Evolutionary conservation across 2,113 vertebrate genomes (phyloP).

Genomic region (Zosterops japonicus): DNA sequence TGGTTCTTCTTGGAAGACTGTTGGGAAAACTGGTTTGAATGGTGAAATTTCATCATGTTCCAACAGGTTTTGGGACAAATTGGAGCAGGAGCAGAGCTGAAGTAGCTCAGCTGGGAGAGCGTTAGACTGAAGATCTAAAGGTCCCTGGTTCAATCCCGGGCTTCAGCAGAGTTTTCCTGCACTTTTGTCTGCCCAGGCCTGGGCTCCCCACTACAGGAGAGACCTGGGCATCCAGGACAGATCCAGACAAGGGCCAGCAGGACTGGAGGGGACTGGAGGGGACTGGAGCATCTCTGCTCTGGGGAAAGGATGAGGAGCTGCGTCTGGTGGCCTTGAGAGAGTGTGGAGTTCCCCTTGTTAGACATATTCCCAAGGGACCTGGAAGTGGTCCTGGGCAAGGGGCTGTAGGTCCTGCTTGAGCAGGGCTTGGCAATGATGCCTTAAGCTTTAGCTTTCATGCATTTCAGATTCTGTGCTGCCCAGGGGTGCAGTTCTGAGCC

Average conservation of each 20-base stretch:
- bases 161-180: too few species aligned
- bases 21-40: background rate
- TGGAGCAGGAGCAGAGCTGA: fast-evolving
- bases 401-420: background rate
- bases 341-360: too few species aligned
- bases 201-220: too few species aligned
- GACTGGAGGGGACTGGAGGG: too few species aligned
- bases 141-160: too few species aligned
- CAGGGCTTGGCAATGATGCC: background rate
- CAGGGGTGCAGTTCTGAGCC: background rate
- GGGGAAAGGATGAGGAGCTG: too few species aligned
- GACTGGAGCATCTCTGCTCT: too few species aligned
- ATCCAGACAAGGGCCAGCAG: too few species aligned
- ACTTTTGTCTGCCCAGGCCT: too few species aligned
- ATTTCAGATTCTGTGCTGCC: background rate
- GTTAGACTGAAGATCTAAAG: too few species aligned
- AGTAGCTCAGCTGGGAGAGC: too few species aligned
- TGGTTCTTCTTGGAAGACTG: background rate
- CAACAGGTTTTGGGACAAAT: background rate
- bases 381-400: background rate
- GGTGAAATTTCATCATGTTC: background rate
- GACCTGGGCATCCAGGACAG: too few species aligned
- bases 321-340: background rate
- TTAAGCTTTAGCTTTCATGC: background rate
- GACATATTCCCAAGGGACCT: background rate